Percentiles rank a stretch among this genome's conserved stretches.
Conservation (phyloP, 2,113 vertebrate genomes). For the Catharus minimus region DNA sequence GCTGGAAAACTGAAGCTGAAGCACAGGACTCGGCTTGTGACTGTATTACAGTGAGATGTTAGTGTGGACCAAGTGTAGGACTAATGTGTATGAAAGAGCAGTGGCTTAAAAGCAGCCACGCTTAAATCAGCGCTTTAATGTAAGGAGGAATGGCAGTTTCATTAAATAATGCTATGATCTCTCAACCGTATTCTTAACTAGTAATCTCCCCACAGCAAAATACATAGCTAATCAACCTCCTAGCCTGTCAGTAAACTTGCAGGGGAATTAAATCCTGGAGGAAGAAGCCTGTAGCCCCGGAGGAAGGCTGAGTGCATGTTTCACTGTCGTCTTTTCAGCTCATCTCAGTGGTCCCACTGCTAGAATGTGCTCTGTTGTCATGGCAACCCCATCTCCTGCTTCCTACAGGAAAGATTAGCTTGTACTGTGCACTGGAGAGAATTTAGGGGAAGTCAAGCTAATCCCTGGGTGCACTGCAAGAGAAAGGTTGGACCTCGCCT, state of each 20-base stretch:
- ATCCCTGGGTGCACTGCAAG: conserved; percentile 83
- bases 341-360: conserved; percentile 82
- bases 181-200: conserved; percentile 60
- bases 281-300: conserved; percentile 73
- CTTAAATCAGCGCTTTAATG: conserved; percentile 45
- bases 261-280: conserved; percentile 76
- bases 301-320: conserved; percentile 77
- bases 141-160: conserved; percentile 54
- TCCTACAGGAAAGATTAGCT: conserved; percentile 87
- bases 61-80: neutral
- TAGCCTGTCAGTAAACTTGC: conserved; percentile 68
- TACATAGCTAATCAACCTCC: conserved; percentile 71
- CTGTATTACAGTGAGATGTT: neutral
- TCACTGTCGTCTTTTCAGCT: conserved; percentile 79
- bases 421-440: conserved; percentile 84
- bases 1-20: conserved; percentile 4
- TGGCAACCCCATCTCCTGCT: conserved; percentile 86
- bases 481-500: conserved; percentile 84
- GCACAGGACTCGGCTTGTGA: neutral
- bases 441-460: conserved; percentile 86
- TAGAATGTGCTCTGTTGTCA: conserved; percentile 86
- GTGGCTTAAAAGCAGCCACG: conserved; percentile 41
- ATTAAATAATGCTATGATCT: conserved; percentile 69
- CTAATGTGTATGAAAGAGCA: neutral
- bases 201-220: conserved; percentile 67